Evolutionary conservation across 2,888 invertebrate genomes (phyloP), one percentile per base, ranked within the genome.

Genomic region (Acleris laterana): DNA sequence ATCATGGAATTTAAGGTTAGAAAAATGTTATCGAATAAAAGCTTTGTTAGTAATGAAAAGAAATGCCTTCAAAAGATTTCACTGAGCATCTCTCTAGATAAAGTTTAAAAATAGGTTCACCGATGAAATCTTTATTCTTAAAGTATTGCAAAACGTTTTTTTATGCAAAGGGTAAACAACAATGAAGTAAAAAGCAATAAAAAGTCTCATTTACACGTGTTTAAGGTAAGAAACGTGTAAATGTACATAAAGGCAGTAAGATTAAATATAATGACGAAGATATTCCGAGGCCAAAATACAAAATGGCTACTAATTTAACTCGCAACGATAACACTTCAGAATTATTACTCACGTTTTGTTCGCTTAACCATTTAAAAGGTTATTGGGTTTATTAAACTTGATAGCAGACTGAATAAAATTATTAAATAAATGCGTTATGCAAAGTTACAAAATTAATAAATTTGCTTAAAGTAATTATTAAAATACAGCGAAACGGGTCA

Each of bases 251-350:
- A 16, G 5, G 55, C 16, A 42, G 19, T 55, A 20, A 55, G 42
- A 55, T 55, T 55, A 55, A 55, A 55, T 42, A 55, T 55, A 55
- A 55, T 55, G 55, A 42, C 16, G 55, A 38, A 42, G 55, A 55
- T 55, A 55, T 55, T 55, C 38, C n/a, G 13, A 22, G 55, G 55
- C 38, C 55, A 38, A 55, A 55, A 55, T 55, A 55, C 55, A 55
- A 42, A 55, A 53, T 50, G 25, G 20, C 42, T 55, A 53, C 38
- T 20, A 55, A 55, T 38, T 55, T 55, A 20, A 42, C 55, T 55
- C 55, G 20, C 20, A n/a, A 42, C 55, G 20, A 55, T 55, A 55
- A 55, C 42, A 55, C 20, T 55, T 42, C n/a, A 38, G 16, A 42
- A 53, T 11, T 32, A 55, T 55, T 20, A 55, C 42, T 42, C 42